Conservation (phyloP, 2,113 vertebrate genomes). For the Microtus ochrogaster region DNA sequence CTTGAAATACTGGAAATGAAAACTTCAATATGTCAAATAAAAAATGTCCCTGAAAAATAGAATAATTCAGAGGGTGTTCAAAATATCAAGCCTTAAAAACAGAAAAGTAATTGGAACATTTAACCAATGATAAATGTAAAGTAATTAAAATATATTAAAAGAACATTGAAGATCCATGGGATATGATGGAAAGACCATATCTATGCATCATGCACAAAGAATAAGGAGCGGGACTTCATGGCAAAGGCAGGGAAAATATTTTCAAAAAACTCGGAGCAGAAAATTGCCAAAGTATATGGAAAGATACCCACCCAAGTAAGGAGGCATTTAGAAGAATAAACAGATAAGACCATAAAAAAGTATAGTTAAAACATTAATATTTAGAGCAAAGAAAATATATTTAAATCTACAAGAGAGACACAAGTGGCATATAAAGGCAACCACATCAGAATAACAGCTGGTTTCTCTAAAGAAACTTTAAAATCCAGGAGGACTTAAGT, state of each 20-base stretch:
- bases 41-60: not conserved
- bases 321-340: not conserved
- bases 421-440: not conserved
- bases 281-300: not conserved
- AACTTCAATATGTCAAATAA: not conserved
- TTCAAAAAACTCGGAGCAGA: not conserved
- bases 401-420: not conserved
- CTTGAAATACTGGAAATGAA: not conserved
- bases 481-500: not conserved
- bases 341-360: not conserved
- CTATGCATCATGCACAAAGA: not conserved
- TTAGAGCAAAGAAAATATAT: not conserved
- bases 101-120: not conserved
- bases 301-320: not conserved
- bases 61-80: not conserved
- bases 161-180: not conserved
- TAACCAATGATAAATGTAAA: not conserved
- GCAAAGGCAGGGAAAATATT: not conserved
- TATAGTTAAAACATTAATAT: not conserved
- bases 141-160: not conserved
- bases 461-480: not conserved
- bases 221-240: not conserved
- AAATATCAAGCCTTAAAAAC: not conserved
- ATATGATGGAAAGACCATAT: not conserved
- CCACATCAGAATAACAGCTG: not conserved